phyloP scores from a whole-genome alignment of 2,113 vertebrate species.

The Cnemophilus loriae region DNA sequence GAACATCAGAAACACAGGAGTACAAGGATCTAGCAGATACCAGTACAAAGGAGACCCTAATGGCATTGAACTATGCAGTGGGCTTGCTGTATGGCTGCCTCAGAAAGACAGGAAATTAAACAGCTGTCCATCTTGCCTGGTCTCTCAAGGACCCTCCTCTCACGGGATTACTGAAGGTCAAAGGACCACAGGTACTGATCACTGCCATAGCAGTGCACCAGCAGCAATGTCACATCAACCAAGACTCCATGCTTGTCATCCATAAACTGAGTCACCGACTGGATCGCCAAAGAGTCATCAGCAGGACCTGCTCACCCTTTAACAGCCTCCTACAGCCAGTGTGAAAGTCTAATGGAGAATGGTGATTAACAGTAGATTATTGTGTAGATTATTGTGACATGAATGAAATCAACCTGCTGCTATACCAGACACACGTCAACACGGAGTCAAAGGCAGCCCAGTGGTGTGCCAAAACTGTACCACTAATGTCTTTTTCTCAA shows the following conservation, averaged over 20 bases:
- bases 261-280: not conserved
- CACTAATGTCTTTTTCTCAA: not conserved
- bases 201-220: not conserved
- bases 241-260: not conserved
- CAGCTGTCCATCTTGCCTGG: not conserved
- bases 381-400: not conserved
- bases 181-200: not conserved
- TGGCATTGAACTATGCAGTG: not conserved
- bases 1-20: not conserved
- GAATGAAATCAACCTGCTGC: not conserved
- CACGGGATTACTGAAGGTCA: accelerated
- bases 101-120: not conserved
- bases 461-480: not conserved
- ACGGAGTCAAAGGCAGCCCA: not conserved
- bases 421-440: not conserved
- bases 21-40: not conserved
- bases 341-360: not conserved
- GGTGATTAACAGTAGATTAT: not conserved
- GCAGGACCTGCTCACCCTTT: not conserved
- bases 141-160: not conserved
- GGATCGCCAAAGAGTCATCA: too few relatives aligned
- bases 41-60: not conserved
- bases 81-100: not conserved
- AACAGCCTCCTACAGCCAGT: not conserved
- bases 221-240: not conserved